Evolutionary conservation across 2,113 vertebrate genomes (phyloP), one percentile per base, ranked within the genome.

Genomic region (Abramis brama): DNA sequence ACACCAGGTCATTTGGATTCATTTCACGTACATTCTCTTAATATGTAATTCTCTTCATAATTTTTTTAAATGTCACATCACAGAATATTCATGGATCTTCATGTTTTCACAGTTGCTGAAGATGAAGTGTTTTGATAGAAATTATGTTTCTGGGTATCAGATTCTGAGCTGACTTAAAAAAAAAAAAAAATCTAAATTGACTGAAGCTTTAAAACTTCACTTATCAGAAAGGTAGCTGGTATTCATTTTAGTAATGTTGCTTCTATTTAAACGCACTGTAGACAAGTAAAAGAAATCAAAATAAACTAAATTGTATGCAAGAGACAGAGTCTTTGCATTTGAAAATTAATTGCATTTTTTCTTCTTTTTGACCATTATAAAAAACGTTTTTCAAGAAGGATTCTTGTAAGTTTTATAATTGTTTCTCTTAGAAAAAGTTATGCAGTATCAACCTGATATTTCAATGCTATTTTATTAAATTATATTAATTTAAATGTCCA

Each of bases 21-120:
- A 11, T 80, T 75, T 68, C 55, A 79, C 13, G 12, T 79, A 36
- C 55, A 73, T 19, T 81, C 79, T 77, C 50, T 39, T 55, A 57
- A 66, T 50, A 66, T 33, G 25, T 71, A 23, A 17, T 74, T 59
- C 71, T 83, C 59, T 47, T 82, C 17, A 36, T 47, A 5, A 74
- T 77, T 77, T 86, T 76, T 86, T 55, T 27, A 4, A 8, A 64
- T 47, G 25, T 76, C 30, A n/a, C 55, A 62, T 15, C 50, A 30
- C 17, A 6, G 5, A 76, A 64, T 43, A 64, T 39, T 59, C 2
- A 59, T 52, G 5, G 0, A 10, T 57, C 8, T 77, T 30, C 25
- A 27, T 57, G 47, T 55, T 55, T 78, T 78, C 73, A 74, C 70
- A 45, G 70, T 73, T 4, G 30, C 39, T 45, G 39, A 12, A n/a